These are phyloP conservation scores for Charaxes varanes DNA, from an alignment of 1,140 invertebrate genomes.

Conservation along the genomic window DNA sequence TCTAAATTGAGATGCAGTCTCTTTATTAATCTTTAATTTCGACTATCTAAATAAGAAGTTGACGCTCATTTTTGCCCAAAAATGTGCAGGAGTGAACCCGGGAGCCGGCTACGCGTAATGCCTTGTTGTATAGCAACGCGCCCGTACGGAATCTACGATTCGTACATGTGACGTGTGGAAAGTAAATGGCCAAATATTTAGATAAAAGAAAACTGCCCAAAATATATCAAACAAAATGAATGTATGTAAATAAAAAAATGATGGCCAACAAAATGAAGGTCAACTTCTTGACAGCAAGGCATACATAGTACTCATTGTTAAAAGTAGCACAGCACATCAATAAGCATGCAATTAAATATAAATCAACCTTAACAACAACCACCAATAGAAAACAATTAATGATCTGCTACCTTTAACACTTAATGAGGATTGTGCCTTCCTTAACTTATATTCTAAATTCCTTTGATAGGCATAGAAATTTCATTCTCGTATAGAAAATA, in stretches of 20 bases:
- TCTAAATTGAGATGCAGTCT: constrained; percentile 70
- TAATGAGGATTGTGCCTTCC: not conserved
- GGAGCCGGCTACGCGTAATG: constrained; percentile 64
- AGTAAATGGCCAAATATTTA: constrained; percentile 66
- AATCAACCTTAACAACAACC: constrained; percentile 32
- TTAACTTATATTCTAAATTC: no score
- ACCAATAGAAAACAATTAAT: constrained; percentile 4
- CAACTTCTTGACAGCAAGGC: constrained; percentile 90
- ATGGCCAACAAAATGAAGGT: constrained; percentile 92
- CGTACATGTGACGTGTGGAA: constrained; percentile 52
- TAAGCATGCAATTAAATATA: constrained; percentile 63
- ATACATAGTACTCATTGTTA: constrained; percentile 70
- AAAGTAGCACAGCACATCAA: constrained; percentile 69
- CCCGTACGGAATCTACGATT: constrained; percentile 52
- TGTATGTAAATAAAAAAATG: constrained; percentile 78
- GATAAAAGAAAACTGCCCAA: constrained; percentile 66
- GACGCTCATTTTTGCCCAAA: constrained; percentile 95
- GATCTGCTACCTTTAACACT: not conserved
- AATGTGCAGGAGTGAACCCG: constrained; percentile 68
- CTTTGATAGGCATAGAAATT: no score
- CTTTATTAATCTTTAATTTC: constrained; percentile 56
- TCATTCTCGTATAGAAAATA: no score
- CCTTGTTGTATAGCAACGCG: constrained; percentile 65
- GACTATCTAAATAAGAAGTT: constrained; percentile 88
- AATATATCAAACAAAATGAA: constrained; percentile 71